phyloP scores from a whole-genome alignment of 2,797 vertebrate species.

The Synaphobranchus kaupii region DNA sequence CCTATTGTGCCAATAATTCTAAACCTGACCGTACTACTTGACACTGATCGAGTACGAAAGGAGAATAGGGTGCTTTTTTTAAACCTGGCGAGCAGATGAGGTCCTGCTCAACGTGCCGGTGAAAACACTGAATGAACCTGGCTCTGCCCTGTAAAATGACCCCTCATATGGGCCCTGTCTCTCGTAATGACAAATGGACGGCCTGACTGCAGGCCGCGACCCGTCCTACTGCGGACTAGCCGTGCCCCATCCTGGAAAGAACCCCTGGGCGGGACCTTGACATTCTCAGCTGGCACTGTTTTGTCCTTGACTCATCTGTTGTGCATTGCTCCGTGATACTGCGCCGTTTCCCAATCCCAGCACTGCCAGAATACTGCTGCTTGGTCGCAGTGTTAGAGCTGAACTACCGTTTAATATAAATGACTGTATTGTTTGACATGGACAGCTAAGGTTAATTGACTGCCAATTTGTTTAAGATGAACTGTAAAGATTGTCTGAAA shows the following conservation, averaged over 20 bases:
- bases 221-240: neutral
- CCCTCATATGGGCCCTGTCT: neutral
- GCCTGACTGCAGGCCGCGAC: neutral
- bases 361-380: neutral
- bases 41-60: neutral
- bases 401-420: neutral
- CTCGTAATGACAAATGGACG: neutral
- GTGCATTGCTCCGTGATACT: too few relatives aligned
- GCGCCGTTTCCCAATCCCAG: neutral
- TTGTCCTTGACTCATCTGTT: neutral
- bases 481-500: neutral
- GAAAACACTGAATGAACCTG: neutral
- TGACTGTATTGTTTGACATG: neutral
- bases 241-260: neutral
- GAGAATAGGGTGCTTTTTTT: neutral
- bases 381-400: neutral
- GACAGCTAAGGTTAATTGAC: neutral
- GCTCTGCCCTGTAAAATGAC: neutral
- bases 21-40: neutral
- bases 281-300: neutral
- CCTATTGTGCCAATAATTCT: neutral
- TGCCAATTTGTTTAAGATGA: neutral
- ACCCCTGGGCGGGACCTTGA: neutral
- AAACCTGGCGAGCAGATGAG: conserved; percentile 2
- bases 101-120: neutral